Evolutionary conservation across 2,113 vertebrate genomes (phyloP).

Genomic region (Muntiacus reevesi): DNA sequence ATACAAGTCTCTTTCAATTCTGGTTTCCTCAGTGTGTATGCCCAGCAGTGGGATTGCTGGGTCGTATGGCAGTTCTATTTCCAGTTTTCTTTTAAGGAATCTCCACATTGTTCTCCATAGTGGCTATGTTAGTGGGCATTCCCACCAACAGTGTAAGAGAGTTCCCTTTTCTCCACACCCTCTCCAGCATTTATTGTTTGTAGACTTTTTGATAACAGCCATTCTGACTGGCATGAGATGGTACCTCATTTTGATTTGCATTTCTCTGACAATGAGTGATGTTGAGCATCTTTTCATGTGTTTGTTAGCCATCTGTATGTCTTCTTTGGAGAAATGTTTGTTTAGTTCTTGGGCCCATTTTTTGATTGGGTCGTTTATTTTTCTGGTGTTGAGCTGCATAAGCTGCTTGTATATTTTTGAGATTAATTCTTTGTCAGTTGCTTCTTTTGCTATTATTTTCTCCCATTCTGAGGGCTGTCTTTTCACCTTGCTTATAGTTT

Average conservation of each 20-base stretch:
- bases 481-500: neutral
- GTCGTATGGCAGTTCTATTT: neutral
- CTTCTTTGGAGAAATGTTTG: neutral
- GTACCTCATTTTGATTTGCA: neutral
- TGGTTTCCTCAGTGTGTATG: neutral
- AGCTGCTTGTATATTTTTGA: neutral
- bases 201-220: neutral
- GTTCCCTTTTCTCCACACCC: neutral
- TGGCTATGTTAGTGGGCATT: neutral
- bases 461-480: neutral
- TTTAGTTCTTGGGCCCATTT: neutral
- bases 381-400: neutral
- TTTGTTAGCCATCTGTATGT: neutral
- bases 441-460: neutral
- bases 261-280: neutral
- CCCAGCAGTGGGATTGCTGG: neutral
- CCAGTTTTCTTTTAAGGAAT: neutral
- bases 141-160: neutral
- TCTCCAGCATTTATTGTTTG: neutral
- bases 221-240: neutral
- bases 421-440: neutral
- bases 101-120: neutral
- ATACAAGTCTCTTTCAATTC: neutral
- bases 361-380: neutral
- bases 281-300: neutral